These are phyloP conservation scores for Ctenoplectra terminalis DNA, from an alignment of 1,140 invertebrate species.

Conservation along the genomic window DNA sequence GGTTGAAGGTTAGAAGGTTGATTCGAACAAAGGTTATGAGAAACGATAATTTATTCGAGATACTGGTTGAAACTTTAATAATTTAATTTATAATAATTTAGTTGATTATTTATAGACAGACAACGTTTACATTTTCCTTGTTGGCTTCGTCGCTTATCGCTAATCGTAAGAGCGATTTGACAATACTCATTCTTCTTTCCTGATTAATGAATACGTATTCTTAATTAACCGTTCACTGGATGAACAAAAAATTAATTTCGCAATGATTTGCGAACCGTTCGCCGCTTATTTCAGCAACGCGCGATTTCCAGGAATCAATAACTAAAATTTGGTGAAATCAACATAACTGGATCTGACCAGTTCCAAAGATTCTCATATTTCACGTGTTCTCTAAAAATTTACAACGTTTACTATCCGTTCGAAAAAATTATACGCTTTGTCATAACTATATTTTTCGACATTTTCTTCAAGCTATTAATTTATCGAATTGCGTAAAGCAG, in stretches of 20 bases:
- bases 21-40: too few relatives aligned
- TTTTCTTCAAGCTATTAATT: too few relatives aligned
- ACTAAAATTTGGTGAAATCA: conserved; percentile 9
- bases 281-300: background rate
- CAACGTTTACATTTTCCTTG: background rate
- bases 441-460: background rate
- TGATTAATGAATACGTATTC: conserved; percentile 19
- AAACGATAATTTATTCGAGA: too few relatives aligned
- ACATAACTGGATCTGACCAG: conserved; percentile 27
- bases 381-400: background rate
- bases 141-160: too few relatives aligned
- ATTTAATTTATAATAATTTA: too few relatives aligned
- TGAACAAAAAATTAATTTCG: conserved; percentile 12
- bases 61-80: too few relatives aligned
- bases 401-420: background rate
- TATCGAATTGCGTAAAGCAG: background rate
- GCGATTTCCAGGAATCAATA: conserved; percentile 22
- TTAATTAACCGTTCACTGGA: conserved; percentile 2
- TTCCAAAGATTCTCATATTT: conserved; percentile 8
- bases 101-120: background rate
- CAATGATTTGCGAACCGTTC: background rate
- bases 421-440: background rate
- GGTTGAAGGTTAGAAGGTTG: too few relatives aligned
- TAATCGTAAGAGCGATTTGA: background rate
- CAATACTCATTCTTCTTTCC: conserved; percentile 2